phyloP scores from a whole-genome alignment of 2,797 vertebrate species.

The Hybognathus amarus region DNA sequence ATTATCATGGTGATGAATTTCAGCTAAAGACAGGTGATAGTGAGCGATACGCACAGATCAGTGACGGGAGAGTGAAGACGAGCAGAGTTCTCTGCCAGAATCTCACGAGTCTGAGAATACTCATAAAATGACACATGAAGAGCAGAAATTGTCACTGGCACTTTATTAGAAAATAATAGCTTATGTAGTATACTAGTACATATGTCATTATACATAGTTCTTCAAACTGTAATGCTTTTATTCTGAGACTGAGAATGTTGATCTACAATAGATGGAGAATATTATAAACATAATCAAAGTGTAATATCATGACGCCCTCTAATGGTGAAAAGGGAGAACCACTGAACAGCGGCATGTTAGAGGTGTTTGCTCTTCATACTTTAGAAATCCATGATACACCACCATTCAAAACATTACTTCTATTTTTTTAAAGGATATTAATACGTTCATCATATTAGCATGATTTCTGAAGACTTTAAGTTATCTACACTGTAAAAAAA shows the following conservation, averaged over 20 bases:
- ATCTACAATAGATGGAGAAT: neutral
- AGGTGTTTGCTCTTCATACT: neutral
- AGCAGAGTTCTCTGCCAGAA: neutral
- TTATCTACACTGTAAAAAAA: too few species aligned
- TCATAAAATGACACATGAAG: neutral
- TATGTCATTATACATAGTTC: neutral
- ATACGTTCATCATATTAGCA: too few species aligned
- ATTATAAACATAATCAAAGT: neutral
- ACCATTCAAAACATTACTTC: neutral
- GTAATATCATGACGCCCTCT: slow-evolving; percentile 1
- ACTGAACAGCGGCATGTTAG: neutral
- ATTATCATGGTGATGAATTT: slow-evolving; percentile 32
- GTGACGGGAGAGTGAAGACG: neutral
- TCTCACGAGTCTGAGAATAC: neutral
- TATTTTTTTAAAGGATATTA: too few species aligned
- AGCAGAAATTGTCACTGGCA: neutral
- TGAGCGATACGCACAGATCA: slow-evolving; percentile 10
- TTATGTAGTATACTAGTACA: neutral
- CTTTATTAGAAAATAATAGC: neutral
- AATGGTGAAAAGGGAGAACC: slow-evolving; percentile 4
- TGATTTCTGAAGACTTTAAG: too few species aligned
- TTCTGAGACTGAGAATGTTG: neutral
- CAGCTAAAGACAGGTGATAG: slow-evolving; percentile 27
- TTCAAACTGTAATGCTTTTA: neutral
- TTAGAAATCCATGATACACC: neutral